These are phyloP conservation scores for Lepus timidus DNA, from an alignment of 2,113 vertebrate genomes.

Conservation along the genomic window DNA sequence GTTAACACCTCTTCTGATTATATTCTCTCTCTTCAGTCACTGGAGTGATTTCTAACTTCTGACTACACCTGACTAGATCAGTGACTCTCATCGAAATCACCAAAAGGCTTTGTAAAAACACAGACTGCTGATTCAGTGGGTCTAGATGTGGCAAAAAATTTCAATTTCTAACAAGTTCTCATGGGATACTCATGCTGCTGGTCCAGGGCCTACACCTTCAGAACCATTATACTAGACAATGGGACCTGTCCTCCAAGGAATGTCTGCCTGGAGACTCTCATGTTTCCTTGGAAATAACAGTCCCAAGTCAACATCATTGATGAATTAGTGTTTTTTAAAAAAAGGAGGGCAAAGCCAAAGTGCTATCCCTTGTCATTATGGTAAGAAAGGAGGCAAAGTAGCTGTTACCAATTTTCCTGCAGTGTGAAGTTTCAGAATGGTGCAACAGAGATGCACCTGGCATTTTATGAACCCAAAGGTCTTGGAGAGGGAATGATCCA, in stretches of 20 bases:
- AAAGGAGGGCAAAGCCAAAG: background rate
- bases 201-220: background rate
- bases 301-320: slow-evolving; percentile 66
- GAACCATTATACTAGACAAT: slow-evolving; percentile 66
- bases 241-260: slow-evolving; percentile 68
- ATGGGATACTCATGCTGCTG: background rate
- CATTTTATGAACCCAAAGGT: background rate
- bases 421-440: slow-evolving; percentile 62
- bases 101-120: background rate
- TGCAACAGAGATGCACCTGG: background rate
- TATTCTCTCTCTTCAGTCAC: background rate
- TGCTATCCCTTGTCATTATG: background rate
- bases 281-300: slow-evolving; percentile 78
- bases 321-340: slow-evolving; percentile 74
- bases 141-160: background rate
- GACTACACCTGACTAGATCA: background rate
- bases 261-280: slow-evolving; percentile 74
- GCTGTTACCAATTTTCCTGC: slow-evolving; percentile 65
- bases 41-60: background rate
- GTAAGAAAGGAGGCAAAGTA: slow-evolving; percentile 74
- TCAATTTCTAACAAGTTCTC: background rate
- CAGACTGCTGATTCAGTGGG: background rate
- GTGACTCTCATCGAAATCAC: background rate
- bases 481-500: background rate
- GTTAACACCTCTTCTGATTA: background rate